Base-by-base conservation (phyloP, 2,888 invertebrate genomes). In the Neoscelio sp. region DNA sequence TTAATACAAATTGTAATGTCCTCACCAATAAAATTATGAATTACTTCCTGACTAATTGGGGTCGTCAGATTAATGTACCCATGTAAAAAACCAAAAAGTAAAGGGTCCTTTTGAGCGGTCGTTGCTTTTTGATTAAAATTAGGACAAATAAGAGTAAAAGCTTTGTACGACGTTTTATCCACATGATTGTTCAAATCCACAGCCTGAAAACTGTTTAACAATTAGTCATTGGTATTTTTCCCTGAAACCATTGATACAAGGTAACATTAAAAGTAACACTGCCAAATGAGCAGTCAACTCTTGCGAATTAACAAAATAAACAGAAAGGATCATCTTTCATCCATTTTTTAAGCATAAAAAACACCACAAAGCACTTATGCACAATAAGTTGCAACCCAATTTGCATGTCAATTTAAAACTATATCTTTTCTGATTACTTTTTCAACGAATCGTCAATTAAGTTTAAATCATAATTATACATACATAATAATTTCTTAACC, bases 1-100 rank as follows among this genome's bases (percentile, higher is more conserved):
- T 89, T n/a, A n/a, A n/a, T n/a, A n/a, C n/a, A n/a, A n/a, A n/a
- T n/a, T n/a, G n/a, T n/a, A 42, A 7, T 42, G 18, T 42, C 97
- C 94, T 99, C 99, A 93, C 99, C 99, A 93, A 99, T 99, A 91
- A 96, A 99, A 83, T 99, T 93, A 93, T 98, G 98, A 92, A 96
- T 97, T 87, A 97, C 93, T 92, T 99, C 99, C 90, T 99, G 98
- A 88, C 97, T 97, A 87, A 98, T 96, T 73, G 98, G 98, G 92
- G 99, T 98, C 89, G 99, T 97, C 83, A 99, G 93, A 91, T 99
- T 99, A 89, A 99, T 97, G 92, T 99, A 99, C 80, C 99, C 99
- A 18, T 98, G 98, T 86, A 98, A 98, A 92, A 99, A 99, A 70
- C 99, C 99, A 87, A 99, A 97, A 85, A 99, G 93, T 82, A 99